Base-by-base conservation (phyloP, 2,797 vertebrate genomes). In the Rhinogobio ventralis region DNA sequence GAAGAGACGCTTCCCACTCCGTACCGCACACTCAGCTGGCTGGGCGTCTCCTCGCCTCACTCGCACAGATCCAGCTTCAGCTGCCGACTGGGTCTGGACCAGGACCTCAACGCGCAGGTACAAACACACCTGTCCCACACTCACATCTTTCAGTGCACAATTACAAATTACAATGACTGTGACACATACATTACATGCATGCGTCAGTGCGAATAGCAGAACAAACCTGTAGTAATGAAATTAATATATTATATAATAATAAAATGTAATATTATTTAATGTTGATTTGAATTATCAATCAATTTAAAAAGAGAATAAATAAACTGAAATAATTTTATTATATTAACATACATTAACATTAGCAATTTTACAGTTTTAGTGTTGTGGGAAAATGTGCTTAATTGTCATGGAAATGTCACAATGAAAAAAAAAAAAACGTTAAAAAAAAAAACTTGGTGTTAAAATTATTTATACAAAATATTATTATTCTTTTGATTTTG, bases 21-120 rank as follows among this genome's bases (percentile, higher is more conserved):
- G 23, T 95, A 95, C 87, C 93, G 89, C 77, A 95, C 92, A 0
- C 87, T 91, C 79, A 94, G 93, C 90, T 96, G 96, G 96, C 93
- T 96, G 2, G 95, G 95, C 60, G 79, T 92, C 17, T 94, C 92
- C 1, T 88, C 90, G 3, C 91, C 94, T 46, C 93, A 94, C 45
- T 90, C 90, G 30, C 94, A 96, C 86, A 95, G 91, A 87, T 94
- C 94, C 67, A 82, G 91, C 75, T 95, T 94, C 91, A 93, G 89
- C 86, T 90, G 93, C 57, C 87, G 86, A 62, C 92, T 96, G 67
- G 94, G 94, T 60, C 81, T 95, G 64, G 95, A 96, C 39, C 93
- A 95, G 28, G 94, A 94, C 36, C 85, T 91, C 20, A 88, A 83
- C 19, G 45, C 91, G 79, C 94, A 95, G 94, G 95, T 96, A 75